Evolutionary conservation across 2,888 invertebrate species (phyloP), one percentile per base, ranked within the genome.

Genomic region (Oegoconia quadripuncta): DNA sequence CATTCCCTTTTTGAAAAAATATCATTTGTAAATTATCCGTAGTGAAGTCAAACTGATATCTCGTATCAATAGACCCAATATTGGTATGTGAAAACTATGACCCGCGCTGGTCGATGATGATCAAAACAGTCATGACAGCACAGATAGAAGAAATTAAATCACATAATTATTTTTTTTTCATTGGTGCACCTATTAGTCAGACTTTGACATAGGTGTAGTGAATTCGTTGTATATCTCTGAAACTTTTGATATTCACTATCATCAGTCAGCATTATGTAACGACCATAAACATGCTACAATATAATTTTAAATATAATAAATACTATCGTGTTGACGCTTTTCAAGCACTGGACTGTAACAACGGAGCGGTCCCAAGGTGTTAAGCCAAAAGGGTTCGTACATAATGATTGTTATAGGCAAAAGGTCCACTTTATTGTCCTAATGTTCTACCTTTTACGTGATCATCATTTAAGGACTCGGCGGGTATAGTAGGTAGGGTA

Each of bases 321-420:
- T 59, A 66, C 69, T 64, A 73, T 65, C 55, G 57, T 64, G 64
- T 70, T 67, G 67, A 69, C 65, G 66, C 66, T 68, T 66, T 54
- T 49, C 50, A 47, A 60, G 56, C 57, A 48, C 51, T 52, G 47
- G 39, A 52, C 57, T 56, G 64, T 66, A 65, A 63, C 64, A 63
- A 60, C 59, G 65, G 54, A 64, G 55, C 52, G 59, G 52, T 46
- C 67, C 66, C 60, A 52, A 68, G 62, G 68, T 71, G 72, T 74
- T 71, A 74, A 73, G 65, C 70, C 67, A 52, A 72, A 77, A 76
- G 76, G 78, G 78, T 74, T 67, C 67, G 62, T 69, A 74, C 66
- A 72, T 78, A 75, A 80, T 76, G 73, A 77, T 79, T 74, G 76
- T 77, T 75, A 75, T 69, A 68, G 60, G 69, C 66, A 66, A 75